A percentile compares a stretch with the other conserved stretches of the same genome.
phyloP scores from a whole-genome alignment of 2,888 invertebrate species.

The Drosophila mettleri region DNA sequence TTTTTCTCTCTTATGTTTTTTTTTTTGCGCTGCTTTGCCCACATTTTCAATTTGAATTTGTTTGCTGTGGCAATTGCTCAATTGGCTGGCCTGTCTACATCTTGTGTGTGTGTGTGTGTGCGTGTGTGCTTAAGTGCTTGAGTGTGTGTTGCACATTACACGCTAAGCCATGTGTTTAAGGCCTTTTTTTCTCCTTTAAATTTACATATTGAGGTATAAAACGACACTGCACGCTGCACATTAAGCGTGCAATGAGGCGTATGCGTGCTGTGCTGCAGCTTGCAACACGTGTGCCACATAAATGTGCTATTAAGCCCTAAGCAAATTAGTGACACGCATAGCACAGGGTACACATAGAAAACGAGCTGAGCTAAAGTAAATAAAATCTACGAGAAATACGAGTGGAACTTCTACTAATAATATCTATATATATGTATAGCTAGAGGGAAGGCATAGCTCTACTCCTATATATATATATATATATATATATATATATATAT shows the following conservation, averaged over 20 bases:
- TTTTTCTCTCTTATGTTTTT: constrained; percentile 18
- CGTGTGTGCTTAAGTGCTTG: constrained; percentile 22
- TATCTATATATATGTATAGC: background rate
- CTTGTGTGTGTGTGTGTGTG: constrained; percentile 14
- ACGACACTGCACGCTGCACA: constrained; percentile 52
- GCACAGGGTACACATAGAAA: background rate
- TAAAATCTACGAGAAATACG: background rate
- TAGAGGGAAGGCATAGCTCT: too few species aligned
- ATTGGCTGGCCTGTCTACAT: constrained; percentile 68
- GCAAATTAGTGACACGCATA: constrained; percentile 24
- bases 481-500: background rate
- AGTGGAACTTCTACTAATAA: background rate
- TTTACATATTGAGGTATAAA: constrained; percentile 35
- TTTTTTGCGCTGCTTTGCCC: constrained; percentile 68
- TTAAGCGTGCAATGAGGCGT: constrained; percentile 60
- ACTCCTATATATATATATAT: background rate
- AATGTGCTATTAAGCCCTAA: constrained; percentile 23
- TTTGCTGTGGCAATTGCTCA: constrained; percentile 82
- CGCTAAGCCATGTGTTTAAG: constrained; percentile 75
- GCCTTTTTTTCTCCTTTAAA: constrained; percentile 59
- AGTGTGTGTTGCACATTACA: constrained; percentile 65
- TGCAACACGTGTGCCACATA: constrained; percentile 27
- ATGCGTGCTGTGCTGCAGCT: constrained; percentile 56
- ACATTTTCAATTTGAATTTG: constrained; percentile 81
- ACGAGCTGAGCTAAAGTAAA: background rate